Conservation (phyloP, 2,113 vertebrate species). For the Paradoxurus hermaphroditus region DNA sequence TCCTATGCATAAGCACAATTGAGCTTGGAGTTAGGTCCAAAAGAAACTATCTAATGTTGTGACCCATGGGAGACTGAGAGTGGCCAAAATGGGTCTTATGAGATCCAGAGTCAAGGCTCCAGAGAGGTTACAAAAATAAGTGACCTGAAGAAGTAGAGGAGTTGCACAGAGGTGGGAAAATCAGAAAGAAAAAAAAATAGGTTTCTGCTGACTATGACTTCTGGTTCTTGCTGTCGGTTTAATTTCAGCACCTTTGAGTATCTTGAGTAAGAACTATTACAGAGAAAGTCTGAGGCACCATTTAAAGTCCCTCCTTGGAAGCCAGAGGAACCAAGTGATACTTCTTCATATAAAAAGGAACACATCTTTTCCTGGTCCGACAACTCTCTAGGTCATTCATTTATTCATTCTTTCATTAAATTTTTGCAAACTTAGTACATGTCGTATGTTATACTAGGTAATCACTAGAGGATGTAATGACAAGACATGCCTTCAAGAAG, state of each 20-base stretch:
- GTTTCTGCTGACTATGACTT: not conserved
- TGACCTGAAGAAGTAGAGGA: not conserved
- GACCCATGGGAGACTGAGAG: constrained; percentile 67
- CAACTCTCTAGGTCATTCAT: constrained; percentile 2
- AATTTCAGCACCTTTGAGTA: not conserved
- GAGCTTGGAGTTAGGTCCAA: constrained; percentile 64
- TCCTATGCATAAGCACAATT: constrained; percentile 32
- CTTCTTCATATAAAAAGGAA: not conserved
- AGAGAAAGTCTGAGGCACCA: not conserved
- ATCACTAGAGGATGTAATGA: not conserved
- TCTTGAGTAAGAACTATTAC: not conserved
- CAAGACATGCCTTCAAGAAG: not conserved
- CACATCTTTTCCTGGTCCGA: not conserved
- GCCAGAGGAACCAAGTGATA: not conserved
- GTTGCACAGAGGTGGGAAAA: not conserved
- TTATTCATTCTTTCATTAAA: not conserved
- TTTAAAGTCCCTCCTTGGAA: not conserved
- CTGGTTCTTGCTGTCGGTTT: not conserved
- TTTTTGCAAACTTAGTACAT: not conserved
- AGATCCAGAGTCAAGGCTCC: not conserved
- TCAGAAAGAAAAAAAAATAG: accelerated
- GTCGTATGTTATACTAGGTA: not conserved
- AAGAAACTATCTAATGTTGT: constrained; percentile 71
- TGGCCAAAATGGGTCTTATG: constrained; percentile 12
- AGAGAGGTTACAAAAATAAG: constrained; percentile 28